These are phyloP conservation scores for Heliconius melpomene DNA, from an alignment of 1,140 invertebrate genomes.

Conservation along the genomic window DNA sequence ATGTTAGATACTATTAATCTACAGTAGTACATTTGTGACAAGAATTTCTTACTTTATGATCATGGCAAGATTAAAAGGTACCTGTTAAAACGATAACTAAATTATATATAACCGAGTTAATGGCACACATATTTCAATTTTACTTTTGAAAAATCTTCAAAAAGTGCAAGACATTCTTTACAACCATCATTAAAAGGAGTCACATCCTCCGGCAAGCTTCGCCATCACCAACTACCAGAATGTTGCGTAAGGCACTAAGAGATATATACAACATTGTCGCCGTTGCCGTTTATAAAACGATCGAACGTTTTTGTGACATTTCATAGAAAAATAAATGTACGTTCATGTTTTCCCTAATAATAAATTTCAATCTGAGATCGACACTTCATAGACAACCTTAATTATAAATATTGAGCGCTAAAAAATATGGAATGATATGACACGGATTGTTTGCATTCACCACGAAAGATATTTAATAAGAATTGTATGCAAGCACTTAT, in stretches of 20 bases:
- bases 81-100: constrained; percentile 78
- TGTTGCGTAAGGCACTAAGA: constrained; percentile 71
- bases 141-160: constrained; percentile 60
- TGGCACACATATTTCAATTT: constrained; percentile 76
- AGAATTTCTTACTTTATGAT: constrained; percentile 78
- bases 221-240: constrained; percentile 62
- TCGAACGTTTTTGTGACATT: constrained; percentile 67
- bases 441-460: constrained; percentile 42
- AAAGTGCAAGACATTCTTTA: constrained; percentile 41
- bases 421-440: constrained; percentile 62
- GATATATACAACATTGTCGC: constrained; percentile 72
- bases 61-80: constrained; percentile 81
- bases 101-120: constrained; percentile 76
- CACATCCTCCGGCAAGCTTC: constrained; percentile 48
- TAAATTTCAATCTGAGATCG: constrained; percentile 80
- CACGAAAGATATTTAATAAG: constrained; percentile 30
- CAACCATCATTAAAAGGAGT: constrained; percentile 42
- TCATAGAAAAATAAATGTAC: constrained; percentile 53
- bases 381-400: constrained; percentile 75
- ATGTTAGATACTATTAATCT: constrained; percentile 65
- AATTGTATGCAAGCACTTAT: constrained; percentile 22
- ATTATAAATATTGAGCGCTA: constrained; percentile 63
- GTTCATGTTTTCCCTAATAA: constrained; percentile 75
- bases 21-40: constrained; percentile 71
- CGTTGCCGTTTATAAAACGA: constrained; percentile 49